Evolutionary conservation across 2,888 invertebrate species (phyloP).

Genomic region (Vannuccia rotundouncinata): DNA sequence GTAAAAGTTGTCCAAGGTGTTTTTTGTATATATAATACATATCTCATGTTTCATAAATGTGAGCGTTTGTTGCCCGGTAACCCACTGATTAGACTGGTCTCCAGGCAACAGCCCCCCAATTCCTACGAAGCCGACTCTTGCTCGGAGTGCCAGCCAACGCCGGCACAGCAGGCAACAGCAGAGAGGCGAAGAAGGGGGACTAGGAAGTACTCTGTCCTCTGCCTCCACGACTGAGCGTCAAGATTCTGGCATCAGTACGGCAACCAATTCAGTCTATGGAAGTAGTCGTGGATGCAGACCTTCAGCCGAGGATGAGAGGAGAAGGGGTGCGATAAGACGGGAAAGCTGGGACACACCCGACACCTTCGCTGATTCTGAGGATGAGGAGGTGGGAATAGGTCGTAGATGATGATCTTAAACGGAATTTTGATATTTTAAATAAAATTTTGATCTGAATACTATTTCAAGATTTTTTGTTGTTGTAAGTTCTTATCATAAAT

Average conservation of each 20-base stretch:
- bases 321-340: background rate
- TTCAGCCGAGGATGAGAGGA: background rate
- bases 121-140: background rate
- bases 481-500: no score
- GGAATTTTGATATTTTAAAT: no score
- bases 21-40: no score
- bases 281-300: background rate
- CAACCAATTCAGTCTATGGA: background rate
- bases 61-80: no score
- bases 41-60: no score
- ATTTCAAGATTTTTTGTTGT: no score
- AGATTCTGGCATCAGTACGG: background rate
- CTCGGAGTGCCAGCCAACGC: background rate
- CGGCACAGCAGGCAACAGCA: background rate
- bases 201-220: background rate
- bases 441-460: no score
- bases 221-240: background rate
- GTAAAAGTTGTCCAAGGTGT: no score
- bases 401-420: no score
- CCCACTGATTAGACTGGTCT: no score
- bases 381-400: background rate
- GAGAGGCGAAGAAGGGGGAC: background rate
- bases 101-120: background rate
- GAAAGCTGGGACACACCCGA: background rate
- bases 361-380: background rate